Conservation (phyloP, 2,113 vertebrate genomes). For the Colaptes auratus region DNA sequence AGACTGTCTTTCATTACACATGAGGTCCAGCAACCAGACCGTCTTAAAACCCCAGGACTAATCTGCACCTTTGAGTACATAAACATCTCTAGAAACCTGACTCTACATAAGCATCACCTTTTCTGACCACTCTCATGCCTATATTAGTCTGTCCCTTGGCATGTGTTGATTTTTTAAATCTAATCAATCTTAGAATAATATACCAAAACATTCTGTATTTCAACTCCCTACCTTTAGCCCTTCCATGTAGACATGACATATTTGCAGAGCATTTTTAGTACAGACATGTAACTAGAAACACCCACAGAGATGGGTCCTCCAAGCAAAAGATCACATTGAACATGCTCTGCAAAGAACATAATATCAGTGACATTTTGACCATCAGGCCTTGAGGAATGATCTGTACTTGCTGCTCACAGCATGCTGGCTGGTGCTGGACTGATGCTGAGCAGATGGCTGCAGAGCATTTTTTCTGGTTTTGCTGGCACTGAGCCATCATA, state of each 20-base stretch:
- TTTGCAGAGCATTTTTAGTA: neutral
- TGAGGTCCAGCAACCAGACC: too few species aligned
- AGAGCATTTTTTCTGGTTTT: neutral
- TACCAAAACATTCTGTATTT: neutral
- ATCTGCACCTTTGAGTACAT: neutral
- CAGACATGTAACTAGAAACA: neutral
- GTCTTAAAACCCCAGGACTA: neutral
- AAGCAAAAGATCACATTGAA: constrained; percentile 21
- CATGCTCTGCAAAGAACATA: neutral
- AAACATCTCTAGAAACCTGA: neutral
- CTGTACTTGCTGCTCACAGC: neutral
- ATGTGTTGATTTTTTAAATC: neutral
- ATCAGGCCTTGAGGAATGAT: constrained; percentile 37
- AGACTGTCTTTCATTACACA: neutral
- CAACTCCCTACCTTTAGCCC: neutral
- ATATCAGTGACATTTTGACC: constrained; percentile 55
- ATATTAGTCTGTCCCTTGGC: neutral
- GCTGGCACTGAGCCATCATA: neutral
- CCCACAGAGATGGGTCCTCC: neutral
- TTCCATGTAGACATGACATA: neutral
- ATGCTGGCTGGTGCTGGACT: neutral
- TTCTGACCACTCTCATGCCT: neutral
- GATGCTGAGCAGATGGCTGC: constrained; percentile 51
- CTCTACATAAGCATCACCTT: neutral
- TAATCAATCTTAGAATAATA: neutral